Percentiles rank a stretch among this genome's conserved stretches.
These are phyloP conservation scores for Neria commutata DNA, from an alignment of 2,888 invertebrate genomes.

Conservation along the genomic window DNA sequence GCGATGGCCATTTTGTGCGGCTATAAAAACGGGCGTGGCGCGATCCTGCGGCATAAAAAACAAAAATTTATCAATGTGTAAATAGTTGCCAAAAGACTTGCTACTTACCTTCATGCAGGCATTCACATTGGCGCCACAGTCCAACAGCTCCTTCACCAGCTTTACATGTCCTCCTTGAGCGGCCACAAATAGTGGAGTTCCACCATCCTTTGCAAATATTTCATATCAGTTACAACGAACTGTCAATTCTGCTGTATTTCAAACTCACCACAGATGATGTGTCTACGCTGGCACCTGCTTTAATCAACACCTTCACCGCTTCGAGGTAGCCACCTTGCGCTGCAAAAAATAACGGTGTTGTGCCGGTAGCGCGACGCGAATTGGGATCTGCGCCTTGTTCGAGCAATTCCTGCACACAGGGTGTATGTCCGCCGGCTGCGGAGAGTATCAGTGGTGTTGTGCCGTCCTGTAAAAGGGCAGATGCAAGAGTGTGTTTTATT, in stretches of 20 bases:
- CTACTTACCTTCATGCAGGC: conserved; percentile 78
- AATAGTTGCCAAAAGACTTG: conserved; percentile 5
- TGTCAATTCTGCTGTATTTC: not conserved
- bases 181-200: conserved; percentile 88
- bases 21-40: conserved; percentile 89
- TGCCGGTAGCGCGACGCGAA: conserved; percentile 86
- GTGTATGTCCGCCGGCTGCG: conserved; percentile 87
- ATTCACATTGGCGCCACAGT: conserved; percentile 81
- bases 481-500: too few species aligned
- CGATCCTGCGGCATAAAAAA: conserved; percentile 71
- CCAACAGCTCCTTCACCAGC: conserved; percentile 83
- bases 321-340: conserved; percentile 91
- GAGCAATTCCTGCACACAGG: conserved; percentile 82
- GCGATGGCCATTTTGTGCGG: conserved; percentile 91
- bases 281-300: conserved; percentile 79
- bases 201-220: conserved; percentile 77
- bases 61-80: not conserved
- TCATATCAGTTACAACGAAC: not conserved
- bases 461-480: conserved; percentile 75
- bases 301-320: conserved; percentile 77
- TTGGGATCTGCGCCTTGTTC: conserved; percentile 91
- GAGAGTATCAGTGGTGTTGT: conserved; percentile 92
- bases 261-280: conserved; percentile 76
- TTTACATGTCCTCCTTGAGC: conserved; percentile 91
- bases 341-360: conserved; percentile 91